These are phyloP conservation scores for Eupithecia exiguata DNA, from an alignment of 2,888 invertebrate genomes.

Conservation along the genomic window DNA sequence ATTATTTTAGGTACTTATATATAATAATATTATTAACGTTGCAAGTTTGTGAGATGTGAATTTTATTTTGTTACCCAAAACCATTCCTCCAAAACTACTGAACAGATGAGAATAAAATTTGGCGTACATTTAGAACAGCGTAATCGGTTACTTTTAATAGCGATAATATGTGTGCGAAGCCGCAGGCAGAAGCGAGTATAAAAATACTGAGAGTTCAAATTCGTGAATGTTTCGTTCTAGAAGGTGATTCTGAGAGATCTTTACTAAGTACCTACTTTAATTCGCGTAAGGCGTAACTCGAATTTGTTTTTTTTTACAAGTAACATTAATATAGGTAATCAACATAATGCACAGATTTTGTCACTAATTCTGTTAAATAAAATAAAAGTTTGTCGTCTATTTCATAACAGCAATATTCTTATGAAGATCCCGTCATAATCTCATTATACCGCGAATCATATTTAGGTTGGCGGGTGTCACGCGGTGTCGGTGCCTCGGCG, in stretches of 20 bases:
- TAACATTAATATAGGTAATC: neutral
- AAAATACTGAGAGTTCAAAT: neutral
- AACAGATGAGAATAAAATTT: too few species aligned
- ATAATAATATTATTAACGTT: too few species aligned
- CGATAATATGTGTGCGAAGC: too few species aligned
- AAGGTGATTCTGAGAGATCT: neutral
- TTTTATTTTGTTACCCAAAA: too few species aligned
- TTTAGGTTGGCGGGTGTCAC: slow-evolving; percentile 75
- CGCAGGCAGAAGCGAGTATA: too few species aligned
- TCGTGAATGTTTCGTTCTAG: neutral
- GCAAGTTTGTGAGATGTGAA: too few species aligned
- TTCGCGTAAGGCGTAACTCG: neutral
- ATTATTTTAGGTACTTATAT: too few species aligned
- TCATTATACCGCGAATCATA: slow-evolving; percentile 77
- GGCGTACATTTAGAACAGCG: too few species aligned
- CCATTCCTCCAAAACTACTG: too few species aligned
- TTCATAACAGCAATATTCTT: slow-evolving; percentile 66
- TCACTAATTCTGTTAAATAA: slow-evolving; percentile 5
- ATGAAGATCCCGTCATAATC: slow-evolving; percentile 72
- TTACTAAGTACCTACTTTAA: too few species aligned
- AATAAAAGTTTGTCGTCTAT: slow-evolving; percentile 52
- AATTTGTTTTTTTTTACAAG: neutral
- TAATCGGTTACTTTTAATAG: too few species aligned
- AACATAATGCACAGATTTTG: neutral
- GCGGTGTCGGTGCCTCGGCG: slow-evolving; percentile 66